Evolutionary conservation across 2,888 invertebrate genomes (phyloP), one percentile per base, ranked within the genome.

Genomic region (Tribolium freemani): DNA sequence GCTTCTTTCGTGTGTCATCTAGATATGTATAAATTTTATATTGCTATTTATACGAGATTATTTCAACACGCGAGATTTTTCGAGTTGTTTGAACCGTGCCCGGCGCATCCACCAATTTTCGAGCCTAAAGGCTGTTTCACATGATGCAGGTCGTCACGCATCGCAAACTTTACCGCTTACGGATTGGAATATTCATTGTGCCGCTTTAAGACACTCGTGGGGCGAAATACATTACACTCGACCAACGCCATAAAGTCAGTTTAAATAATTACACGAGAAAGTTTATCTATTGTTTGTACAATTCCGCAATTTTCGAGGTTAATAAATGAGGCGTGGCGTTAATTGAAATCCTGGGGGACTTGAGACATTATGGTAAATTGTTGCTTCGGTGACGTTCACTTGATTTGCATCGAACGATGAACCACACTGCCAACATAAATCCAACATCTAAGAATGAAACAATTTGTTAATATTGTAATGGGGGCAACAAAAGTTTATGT

Each of bases 191-290:
- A 60, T 68, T 48, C 30, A 68, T 68, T 68, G 68, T 68, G 48
- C 53, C 21, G 60, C 38, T 58, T 60, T 58, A 69, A 69, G 69
- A 69, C 44, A 69, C 60, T 69, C 48, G 10, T 26, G 69, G 44
- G 69, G 60, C 31, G 6, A 38, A 68, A 69, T 69, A 69, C 60
- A 69, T 63, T 68, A 68, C 56, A 30, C 21, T 26, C 50, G 51
- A 60, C 60, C 69, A 51, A 30, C 44, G 26, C 69, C 50, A 50
- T 51, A 71, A 64, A 63, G 26, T 63, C 21, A 46, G 46, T 64
- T 70, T 70, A 64, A 70, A 64, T 70, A 70, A 70, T 71, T 71
- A 71, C 71, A 20, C 44, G 4, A n/a, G 64, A 64, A 64, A 71
- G 38, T 51, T 44, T 46, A 68, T 57, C 57, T 48, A 68, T 68